A percentile compares a stretch with the other conserved stretches of the same genome.
Evolutionary conservation across 2,888 invertebrate genomes (phyloP).

Genomic region (Chesias legatella): DNA sequence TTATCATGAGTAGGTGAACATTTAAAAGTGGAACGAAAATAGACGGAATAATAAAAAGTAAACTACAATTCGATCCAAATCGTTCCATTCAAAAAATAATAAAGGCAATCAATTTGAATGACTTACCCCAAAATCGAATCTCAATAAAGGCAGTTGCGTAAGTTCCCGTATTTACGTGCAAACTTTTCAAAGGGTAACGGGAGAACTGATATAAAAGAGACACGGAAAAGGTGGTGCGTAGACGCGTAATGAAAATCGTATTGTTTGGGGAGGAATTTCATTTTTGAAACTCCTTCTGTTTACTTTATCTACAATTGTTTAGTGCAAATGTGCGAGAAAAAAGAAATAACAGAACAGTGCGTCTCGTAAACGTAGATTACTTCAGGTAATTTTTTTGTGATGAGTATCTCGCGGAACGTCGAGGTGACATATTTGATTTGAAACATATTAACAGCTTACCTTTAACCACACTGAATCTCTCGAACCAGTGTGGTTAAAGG

Average conservation of each 20-base stretch:
- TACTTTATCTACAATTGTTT: slow-evolving; percentile 1
- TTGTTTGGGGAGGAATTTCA: slow-evolving; percentile 24
- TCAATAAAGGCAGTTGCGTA: slow-evolving; percentile 55
- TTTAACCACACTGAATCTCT: no score
- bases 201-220: slow-evolving; percentile 62
- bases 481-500: no score
- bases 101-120: slow-evolving; percentile 49
- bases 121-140: slow-evolving; percentile 52
- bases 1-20: no score
- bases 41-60: slow-evolving; percentile 5
- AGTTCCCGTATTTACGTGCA: slow-evolving; percentile 32
- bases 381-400: background rate
- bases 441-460: no score
- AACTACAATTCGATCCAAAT: slow-evolving; percentile 6
- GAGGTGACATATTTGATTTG: no score
- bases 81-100: slow-evolving; percentile 46
- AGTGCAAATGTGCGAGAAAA: background rate
- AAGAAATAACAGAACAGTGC: no score
- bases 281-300: slow-evolving; percentile 12
- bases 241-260: slow-evolving; percentile 33
- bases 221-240: slow-evolving; percentile 71
- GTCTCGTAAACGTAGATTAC: no score
- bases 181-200: slow-evolving; percentile 72
- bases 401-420: no score
- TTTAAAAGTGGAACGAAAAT: no score